Percentiles rank a stretch among this genome's conserved stretches.
Conservation (phyloP, 1,140 invertebrate species). For the Pomacea maculata region DNA sequence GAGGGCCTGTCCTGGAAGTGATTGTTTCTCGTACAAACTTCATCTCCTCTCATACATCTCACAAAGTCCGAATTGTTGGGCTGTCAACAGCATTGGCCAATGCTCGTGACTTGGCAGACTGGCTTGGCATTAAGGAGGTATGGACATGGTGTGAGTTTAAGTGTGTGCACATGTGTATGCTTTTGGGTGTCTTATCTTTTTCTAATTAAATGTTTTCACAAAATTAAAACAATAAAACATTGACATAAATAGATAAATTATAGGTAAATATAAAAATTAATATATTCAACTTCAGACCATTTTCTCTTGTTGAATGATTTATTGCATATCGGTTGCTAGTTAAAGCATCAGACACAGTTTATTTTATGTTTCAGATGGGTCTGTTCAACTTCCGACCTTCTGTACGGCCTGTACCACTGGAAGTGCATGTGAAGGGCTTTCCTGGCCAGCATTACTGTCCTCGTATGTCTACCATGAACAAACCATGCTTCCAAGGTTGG, state of each 20-base stretch:
- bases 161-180: slow-evolving; percentile 4
- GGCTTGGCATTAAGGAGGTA: slow-evolving; percentile 86
- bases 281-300: background rate
- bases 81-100: slow-evolving; percentile 98
- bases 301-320: background rate
- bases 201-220: background rate
- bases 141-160: slow-evolving; percentile 10
- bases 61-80: slow-evolving; percentile 85
- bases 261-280: background rate
- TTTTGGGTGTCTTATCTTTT: background rate
- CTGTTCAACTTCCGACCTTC: slow-evolving; percentile 98
- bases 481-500: slow-evolving; percentile 89
- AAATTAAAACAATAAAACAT: background rate
- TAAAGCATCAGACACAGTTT: too few species aligned
- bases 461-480: slow-evolving; percentile 99
- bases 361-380: slow-evolving; percentile 72
- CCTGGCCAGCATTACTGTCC: slow-evolving; percentile 98
- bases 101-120: slow-evolving; percentile 94
- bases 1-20: slow-evolving; percentile 76
- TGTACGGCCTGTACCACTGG: slow-evolving; percentile 95
- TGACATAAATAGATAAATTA: background rate
- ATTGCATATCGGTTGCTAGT: too few species aligned
- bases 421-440: slow-evolving; percentile 94
- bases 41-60: slow-evolving; percentile 85
- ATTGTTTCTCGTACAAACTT: slow-evolving; percentile 85